Conservation (phyloP, 2,888 invertebrate species). For the Amphipoea lucens region DNA sequence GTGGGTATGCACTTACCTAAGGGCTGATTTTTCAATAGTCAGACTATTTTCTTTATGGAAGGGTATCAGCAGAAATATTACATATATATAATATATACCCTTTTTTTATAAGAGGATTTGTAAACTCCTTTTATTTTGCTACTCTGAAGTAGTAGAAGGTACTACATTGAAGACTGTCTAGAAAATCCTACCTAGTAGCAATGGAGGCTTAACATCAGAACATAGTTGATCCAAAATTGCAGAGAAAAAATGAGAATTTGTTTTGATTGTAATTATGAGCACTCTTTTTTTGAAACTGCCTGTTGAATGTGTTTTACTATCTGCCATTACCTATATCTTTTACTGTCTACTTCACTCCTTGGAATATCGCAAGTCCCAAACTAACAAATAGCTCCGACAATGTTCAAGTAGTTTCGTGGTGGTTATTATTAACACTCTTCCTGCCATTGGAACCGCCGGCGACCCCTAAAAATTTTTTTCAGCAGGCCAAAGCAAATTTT, state of each 20-base stretch:
- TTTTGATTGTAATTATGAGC: neutral
- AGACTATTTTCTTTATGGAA: neutral
- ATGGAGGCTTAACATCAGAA: neutral
- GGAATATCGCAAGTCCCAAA: conserved; percentile 3
- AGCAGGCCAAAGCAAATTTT: no score
- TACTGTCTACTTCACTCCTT: neutral
- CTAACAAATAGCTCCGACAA: conserved; percentile 7
- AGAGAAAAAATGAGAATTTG: neutral
- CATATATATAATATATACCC: no score
- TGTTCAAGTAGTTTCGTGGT: conserved; percentile 19
- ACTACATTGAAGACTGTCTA: neutral
- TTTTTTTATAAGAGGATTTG: neutral
- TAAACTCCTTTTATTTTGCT: neutral
- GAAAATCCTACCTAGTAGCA: neutral
- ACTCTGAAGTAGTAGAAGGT: neutral
- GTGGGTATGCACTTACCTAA: neutral
- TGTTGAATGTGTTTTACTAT: neutral
- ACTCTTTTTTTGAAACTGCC: neutral
- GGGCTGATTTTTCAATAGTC: no score
- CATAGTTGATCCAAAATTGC: neutral
- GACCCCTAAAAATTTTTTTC: no score
- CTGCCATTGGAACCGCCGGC: no score
- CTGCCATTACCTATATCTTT: neutral
- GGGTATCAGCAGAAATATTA: neutral
- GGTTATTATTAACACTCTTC: conserved; percentile 12